phyloP scores from a whole-genome alignment of 2,888 invertebrate genomes.

The Mesorhabditis spiculigera region DNA sequence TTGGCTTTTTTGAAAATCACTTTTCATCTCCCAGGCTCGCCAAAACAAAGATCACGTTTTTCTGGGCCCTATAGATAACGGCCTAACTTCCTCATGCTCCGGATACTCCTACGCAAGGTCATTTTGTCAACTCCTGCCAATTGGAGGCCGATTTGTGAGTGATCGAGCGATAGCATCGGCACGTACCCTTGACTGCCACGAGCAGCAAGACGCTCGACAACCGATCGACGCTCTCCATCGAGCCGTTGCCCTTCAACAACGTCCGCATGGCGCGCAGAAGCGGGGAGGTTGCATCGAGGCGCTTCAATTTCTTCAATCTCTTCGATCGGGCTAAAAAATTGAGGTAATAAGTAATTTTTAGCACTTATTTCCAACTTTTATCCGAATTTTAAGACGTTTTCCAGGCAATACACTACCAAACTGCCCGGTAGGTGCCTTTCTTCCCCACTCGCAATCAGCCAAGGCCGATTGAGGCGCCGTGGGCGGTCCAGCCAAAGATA shows the following conservation, averaged over 20 bases:
- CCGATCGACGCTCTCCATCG: slow-evolving; percentile 17
- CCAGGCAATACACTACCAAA: too few relatives aligned
- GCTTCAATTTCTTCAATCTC: slow-evolving; percentile 21
- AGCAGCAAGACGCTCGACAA: slow-evolving; percentile 15
- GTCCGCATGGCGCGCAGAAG: slow-evolving; percentile 26
- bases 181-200: slow-evolving; percentile 25
- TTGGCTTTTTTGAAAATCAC: too few relatives aligned
- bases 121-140: too few relatives aligned
- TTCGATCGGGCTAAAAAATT: neutral
- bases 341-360: neutral
- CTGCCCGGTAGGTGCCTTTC: too few relatives aligned
- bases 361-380: neutral
- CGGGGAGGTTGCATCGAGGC: slow-evolving; percentile 29
- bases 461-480: too few relatives aligned
- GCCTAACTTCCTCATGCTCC: too few relatives aligned
- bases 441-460: too few relatives aligned
- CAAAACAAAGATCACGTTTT: too few relatives aligned
- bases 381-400: neutral
- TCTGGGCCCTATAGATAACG: too few relatives aligned
- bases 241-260: slow-evolving; percentile 14
- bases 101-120: too few relatives aligned
- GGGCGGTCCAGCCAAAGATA: too few relatives aligned
- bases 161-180: neutral
- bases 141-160: neutral
- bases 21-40: too few relatives aligned